phyloP scores from a whole-genome alignment of 2,113 vertebrate species.

The Corvus moneduloides region DNA sequence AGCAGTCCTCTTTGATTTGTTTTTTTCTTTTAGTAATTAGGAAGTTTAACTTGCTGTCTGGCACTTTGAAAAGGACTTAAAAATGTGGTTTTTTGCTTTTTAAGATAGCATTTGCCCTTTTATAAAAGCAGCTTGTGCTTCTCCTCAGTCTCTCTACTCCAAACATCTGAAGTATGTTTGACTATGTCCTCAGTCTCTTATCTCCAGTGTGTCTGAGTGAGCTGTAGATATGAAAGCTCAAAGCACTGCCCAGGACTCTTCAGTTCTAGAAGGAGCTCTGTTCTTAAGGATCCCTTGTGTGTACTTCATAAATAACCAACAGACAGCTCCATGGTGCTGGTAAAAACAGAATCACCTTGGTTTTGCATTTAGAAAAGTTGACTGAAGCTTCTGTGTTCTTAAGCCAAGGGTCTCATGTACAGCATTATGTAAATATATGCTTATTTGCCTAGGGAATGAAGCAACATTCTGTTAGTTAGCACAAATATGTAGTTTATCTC shows the following conservation, averaged over 20 bases:
- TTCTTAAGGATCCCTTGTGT: neutral
- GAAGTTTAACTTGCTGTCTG: slow-evolving; percentile 33
- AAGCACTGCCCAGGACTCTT: neutral
- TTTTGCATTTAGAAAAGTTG: neutral
- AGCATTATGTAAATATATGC: slow-evolving; percentile 16
- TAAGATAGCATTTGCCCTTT: slow-evolving; percentile 53
- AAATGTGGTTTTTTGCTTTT: neutral
- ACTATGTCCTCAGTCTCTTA: slow-evolving; percentile 12
- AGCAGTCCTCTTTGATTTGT: neutral
- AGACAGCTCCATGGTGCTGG: neutral
- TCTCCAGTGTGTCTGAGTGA: neutral
- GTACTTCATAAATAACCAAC: neutral
- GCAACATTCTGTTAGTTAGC: slow-evolving; percentile 14
- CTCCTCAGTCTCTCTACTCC: neutral
- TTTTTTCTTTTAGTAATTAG: neutral
- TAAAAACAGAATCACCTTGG: neutral
- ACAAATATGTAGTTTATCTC: slow-evolving; percentile 29
- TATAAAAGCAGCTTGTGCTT: neutral
- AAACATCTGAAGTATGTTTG: slow-evolving; percentile 47
- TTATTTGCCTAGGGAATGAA: slow-evolving; percentile 15
- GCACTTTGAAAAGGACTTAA: slow-evolving; percentile 8
- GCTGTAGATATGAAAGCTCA: neutral
- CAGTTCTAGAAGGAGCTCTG: neutral
- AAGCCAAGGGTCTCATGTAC: neutral
- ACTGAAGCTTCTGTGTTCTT: neutral